phyloP scores from a whole-genome alignment of 2,113 vertebrate species.

The Propithecus coquereli region DNA sequence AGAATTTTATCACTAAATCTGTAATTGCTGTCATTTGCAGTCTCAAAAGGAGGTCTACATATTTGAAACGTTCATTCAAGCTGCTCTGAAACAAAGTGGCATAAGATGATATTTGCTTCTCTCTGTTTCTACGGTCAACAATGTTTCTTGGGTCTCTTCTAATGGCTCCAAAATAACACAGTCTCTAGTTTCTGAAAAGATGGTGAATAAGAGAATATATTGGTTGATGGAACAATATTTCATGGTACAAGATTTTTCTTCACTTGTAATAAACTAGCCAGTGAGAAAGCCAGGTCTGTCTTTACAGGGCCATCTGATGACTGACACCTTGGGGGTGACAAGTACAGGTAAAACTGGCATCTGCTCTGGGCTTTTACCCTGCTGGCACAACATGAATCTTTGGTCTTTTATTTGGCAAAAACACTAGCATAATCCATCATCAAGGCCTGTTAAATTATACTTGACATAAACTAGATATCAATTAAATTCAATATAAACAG shows the following conservation, averaged over 20 bases:
- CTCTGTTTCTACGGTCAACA: neutral
- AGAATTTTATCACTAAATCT: neutral
- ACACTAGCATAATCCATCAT: neutral
- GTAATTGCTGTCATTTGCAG: accelerated
- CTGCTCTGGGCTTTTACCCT: neutral
- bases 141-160: neutral
- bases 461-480: neutral
- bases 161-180: neutral
- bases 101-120: accelerated
- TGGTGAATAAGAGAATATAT: accelerated
- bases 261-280: no score
- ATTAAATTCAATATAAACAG: neutral
- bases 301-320: neutral
- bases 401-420: neutral
- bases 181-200: neutral
- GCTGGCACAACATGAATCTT: neutral
- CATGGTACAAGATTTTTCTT: neutral
- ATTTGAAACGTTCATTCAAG: neutral
- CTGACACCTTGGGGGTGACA: neutral
- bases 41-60: neutral
- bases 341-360: neutral
- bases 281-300: neutral
- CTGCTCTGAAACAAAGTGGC: neutral
- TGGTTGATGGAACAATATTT: neutral
- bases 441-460: neutral